Conservation (phyloP, 2,888 invertebrate species). For the Clepsis dumicolana region DNA sequence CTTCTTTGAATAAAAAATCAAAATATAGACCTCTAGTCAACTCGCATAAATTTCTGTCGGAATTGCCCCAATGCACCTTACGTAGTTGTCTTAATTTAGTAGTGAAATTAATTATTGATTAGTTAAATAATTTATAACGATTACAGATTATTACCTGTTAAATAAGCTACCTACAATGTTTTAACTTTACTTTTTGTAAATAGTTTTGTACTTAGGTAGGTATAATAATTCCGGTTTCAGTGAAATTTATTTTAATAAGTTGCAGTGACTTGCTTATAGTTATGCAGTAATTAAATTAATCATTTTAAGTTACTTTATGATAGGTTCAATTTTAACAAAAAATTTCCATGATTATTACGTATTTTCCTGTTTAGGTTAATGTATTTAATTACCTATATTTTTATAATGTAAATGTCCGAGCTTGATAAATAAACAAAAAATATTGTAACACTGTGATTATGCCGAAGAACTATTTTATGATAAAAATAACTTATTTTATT, state of each 20-base stretch:
- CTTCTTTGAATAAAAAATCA: too few relatives aligned
- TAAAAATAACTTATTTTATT: slow-evolving; percentile 11
- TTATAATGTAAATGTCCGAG: slow-evolving; percentile 15
- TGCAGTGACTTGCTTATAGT: too few relatives aligned
- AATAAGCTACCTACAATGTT: slow-evolving; percentile 20
- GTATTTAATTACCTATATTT: neutral
- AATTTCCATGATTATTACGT: too few relatives aligned
- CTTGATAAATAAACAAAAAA: slow-evolving; percentile 36
- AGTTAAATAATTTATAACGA: neutral
- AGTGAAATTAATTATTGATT: neutral
- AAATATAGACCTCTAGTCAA: too few relatives aligned
- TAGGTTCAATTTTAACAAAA: too few relatives aligned
- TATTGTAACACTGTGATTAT: slow-evolving; percentile 11
- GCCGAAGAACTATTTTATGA: slow-evolving; percentile 29
- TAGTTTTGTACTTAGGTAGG: neutral
- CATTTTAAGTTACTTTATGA: too few relatives aligned
- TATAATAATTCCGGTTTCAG: neutral
- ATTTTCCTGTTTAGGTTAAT: neutral
- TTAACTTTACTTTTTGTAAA: slow-evolving; percentile 10
- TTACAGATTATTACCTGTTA: neutral
- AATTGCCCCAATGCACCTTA: too few relatives aligned
- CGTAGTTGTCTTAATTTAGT: neutral
- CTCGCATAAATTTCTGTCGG: too few relatives aligned
- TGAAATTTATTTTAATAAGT: too few relatives aligned
- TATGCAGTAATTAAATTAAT: too few relatives aligned